A percentile compares a stretch with the other conserved stretches of the same genome.
Evolutionary conservation across 2,113 vertebrate species (phyloP).

Genomic region (Amblyornis subalaris): DNA sequence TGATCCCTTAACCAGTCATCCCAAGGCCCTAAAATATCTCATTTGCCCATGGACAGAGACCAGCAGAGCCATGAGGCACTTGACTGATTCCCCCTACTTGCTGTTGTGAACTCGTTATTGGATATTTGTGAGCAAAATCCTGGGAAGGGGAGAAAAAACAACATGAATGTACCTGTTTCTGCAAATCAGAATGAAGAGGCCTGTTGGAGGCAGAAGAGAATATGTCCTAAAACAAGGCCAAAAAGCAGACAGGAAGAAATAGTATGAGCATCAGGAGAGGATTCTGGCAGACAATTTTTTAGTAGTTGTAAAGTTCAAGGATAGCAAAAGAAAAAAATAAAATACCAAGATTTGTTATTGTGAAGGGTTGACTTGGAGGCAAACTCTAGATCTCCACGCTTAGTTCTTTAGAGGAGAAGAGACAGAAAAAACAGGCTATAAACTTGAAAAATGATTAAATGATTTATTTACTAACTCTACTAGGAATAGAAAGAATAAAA

Average conservation of each 20-base stretch:
- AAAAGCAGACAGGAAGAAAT: not conserved
- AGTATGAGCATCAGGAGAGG: not conserved
- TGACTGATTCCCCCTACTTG: not conserved
- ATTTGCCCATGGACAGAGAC: not conserved
- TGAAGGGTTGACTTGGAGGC: too few relatives aligned
- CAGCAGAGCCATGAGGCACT: not conserved
- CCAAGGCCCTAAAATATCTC: not conserved
- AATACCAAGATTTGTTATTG: not conserved
- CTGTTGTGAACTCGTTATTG: accelerated
- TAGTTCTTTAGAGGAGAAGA: too few relatives aligned
- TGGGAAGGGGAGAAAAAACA: not conserved
- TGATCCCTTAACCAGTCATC: not conserved
- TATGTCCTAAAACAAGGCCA: not conserved
- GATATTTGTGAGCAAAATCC: not conserved
- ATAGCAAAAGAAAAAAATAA: not conserved
- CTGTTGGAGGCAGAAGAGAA: not conserved
- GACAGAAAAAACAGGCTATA: too few relatives aligned
- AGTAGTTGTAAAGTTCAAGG: not conserved
- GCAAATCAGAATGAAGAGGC: not conserved
- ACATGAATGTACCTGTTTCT: not conserved
- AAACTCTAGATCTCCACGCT: too few relatives aligned
- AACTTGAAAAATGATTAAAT: too few relatives aligned
- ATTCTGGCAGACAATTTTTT: not conserved
- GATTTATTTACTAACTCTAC: too few relatives aligned
- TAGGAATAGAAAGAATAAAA: too few relatives aligned